phyloP scores from a whole-genome alignment of 2,888 invertebrate species.

The Nephrotoma flavescens region DNA sequence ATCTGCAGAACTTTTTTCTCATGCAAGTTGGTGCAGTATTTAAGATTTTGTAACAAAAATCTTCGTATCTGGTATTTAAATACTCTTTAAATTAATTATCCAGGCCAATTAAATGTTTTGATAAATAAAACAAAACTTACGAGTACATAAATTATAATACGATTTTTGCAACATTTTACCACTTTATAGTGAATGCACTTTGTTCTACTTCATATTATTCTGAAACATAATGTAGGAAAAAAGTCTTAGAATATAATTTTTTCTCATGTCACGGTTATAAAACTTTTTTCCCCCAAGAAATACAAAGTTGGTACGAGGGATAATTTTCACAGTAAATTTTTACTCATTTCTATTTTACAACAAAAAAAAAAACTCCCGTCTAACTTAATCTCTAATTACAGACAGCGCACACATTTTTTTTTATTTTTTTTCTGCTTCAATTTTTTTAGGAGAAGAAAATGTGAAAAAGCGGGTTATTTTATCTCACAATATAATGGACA shows the following conservation, averaged over 20 bases:
- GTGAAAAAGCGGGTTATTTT: background rate
- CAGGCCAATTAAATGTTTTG: background rate
- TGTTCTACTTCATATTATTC: background rate
- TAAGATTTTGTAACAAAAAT: background rate
- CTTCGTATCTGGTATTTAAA: background rate
- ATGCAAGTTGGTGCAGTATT: background rate
- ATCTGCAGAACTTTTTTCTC: background rate
- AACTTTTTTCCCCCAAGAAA: background rate
- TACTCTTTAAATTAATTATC: background rate
- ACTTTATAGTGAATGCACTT: background rate
- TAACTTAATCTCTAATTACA: background rate
- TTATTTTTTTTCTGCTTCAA: background rate
- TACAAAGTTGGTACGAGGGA: background rate
- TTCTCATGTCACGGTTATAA: background rate
- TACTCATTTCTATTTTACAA: background rate
- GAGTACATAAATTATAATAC: background rate
- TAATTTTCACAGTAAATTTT: background rate
- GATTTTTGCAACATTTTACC: background rate
- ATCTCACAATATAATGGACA: background rate
- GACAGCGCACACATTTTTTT: background rate
- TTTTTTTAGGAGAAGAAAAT: background rate
- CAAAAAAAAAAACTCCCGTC: background rate
- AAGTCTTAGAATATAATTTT: background rate
- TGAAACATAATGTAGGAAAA: background rate
- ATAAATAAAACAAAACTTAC: background rate